Evolutionary conservation across 2,113 vertebrate species (phyloP).

Genomic region (Gavia stellata): DNA sequence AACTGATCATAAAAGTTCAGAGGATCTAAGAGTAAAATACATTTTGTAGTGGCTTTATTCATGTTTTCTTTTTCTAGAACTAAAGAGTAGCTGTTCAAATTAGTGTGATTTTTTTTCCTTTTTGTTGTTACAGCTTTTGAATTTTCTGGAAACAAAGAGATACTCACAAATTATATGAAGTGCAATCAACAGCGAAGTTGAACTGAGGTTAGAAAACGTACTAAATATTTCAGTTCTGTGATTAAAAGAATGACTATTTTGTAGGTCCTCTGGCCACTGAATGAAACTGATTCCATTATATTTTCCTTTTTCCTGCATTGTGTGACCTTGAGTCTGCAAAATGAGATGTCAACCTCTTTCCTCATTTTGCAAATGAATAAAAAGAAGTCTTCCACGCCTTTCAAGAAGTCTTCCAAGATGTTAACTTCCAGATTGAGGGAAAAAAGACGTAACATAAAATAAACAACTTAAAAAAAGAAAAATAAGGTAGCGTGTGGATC

Average conservation of each 20-base stretch:
- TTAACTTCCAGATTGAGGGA: fast-evolving
- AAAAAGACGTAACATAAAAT: not conserved
- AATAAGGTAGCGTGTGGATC: not conserved
- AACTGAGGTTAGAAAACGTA: not conserved
- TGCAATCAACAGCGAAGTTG: not conserved
- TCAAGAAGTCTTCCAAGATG: not conserved
- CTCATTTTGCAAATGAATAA: not conserved
- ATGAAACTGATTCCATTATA: not conserved
- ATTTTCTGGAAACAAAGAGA: not conserved
- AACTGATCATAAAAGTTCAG: not conserved
- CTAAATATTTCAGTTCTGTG: not conserved
- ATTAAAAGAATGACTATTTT: not conserved
- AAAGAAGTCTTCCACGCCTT: not conserved
- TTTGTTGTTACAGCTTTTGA: not conserved
- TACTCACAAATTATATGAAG: not conserved
- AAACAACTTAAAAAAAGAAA: not conserved
- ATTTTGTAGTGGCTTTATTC: not conserved
- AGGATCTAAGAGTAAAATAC: not conserved
- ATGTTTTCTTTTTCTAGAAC: not conserved
- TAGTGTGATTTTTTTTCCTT: not conserved
- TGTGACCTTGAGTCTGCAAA: not conserved
- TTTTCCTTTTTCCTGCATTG: not conserved
- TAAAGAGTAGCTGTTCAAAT: not conserved
- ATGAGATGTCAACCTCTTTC: not conserved
- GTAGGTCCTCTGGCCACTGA: not conserved